A percentile compares a stretch with the other conserved stretches of the same genome.
Conservation (phyloP, 30 jellyfish, hydroid and myxozoan genomes). For the Pseudorhiza aurosa region DNA sequence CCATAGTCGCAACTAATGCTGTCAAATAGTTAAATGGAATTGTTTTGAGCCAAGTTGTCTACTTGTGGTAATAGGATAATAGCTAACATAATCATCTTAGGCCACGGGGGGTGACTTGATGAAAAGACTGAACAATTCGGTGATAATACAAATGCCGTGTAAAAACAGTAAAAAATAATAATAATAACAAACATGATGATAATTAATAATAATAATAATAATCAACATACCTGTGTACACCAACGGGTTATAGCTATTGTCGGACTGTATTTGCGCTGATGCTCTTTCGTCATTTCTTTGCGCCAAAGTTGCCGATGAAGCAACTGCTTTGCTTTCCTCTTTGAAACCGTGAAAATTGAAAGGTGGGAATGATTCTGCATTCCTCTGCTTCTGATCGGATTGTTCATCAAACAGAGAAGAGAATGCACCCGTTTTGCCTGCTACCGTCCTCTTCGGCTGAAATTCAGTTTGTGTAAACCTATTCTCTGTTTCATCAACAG, state of each 20-base stretch:
- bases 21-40: no score
- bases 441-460: neutral
- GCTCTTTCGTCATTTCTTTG: neutral
- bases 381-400: neutral
- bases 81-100: no score
- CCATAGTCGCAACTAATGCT: no score
- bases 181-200: neutral
- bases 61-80: no score
- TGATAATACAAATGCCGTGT: no score
- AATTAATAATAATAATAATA: neutral
- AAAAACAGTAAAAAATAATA: neutral
- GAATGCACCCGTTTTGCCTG: neutral
- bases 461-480: slow-evolving; percentile 50
- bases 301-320: neutral
- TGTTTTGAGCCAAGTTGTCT: no score
- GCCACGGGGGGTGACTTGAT: no score
- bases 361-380: neutral
- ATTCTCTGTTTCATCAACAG: slow-evolving; percentile 25
- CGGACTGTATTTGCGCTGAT: neutral
- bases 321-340: neutral
- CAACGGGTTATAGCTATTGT: slow-evolving; percentile 7
- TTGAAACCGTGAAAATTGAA: slow-evolving; percentile 26
- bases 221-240: slow-evolving; percentile 8
- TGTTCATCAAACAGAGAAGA: slow-evolving; percentile 15
- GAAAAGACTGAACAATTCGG: no score